These are phyloP conservation scores for Lysiphlebus fabarum DNA, from an alignment of 1,140 invertebrate genomes.

Conservation along the genomic window DNA sequence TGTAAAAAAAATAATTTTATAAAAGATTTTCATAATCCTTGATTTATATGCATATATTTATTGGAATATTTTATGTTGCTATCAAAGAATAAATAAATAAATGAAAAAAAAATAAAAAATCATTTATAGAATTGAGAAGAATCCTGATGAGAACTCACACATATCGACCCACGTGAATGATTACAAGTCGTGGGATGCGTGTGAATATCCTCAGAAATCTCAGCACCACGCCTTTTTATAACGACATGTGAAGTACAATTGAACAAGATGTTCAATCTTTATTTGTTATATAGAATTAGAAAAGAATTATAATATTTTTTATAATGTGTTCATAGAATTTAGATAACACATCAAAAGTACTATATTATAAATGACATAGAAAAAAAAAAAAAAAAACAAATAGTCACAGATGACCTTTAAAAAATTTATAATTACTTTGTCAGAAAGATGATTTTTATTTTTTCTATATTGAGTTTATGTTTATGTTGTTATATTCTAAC, in stretches of 20 bases:
- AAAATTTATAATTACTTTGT: too few relatives aligned
- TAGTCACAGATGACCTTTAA: too few relatives aligned
- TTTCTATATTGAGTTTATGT: too few relatives aligned
- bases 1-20: neutral
- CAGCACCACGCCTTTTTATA: slow-evolving; percentile 29
- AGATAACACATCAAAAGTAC: too few relatives aligned
- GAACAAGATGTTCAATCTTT: slow-evolving; percentile 16
- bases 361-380: too few relatives aligned
- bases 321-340: too few relatives aligned
- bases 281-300: neutral
- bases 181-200: slow-evolving; percentile 35
- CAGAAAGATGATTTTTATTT: too few relatives aligned
- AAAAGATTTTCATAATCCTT: neutral
- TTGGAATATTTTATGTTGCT: neutral
- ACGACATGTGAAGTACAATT: slow-evolving; percentile 15
- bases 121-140: neutral
- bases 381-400: too few relatives aligned
- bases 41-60: neutral
- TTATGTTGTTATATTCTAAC: too few relatives aligned
- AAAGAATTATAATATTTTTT: too few relatives aligned
- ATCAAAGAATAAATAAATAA: slow-evolving; percentile 5
- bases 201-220: slow-evolving; percentile 36
- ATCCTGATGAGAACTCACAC: slow-evolving; percentile 10
- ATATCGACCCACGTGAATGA: slow-evolving; percentile 15
- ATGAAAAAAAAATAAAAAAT: slow-evolving; percentile 5